phyloP scores from a whole-genome alignment of 2,113 vertebrate genomes.

The Proteles cristata region DNA sequence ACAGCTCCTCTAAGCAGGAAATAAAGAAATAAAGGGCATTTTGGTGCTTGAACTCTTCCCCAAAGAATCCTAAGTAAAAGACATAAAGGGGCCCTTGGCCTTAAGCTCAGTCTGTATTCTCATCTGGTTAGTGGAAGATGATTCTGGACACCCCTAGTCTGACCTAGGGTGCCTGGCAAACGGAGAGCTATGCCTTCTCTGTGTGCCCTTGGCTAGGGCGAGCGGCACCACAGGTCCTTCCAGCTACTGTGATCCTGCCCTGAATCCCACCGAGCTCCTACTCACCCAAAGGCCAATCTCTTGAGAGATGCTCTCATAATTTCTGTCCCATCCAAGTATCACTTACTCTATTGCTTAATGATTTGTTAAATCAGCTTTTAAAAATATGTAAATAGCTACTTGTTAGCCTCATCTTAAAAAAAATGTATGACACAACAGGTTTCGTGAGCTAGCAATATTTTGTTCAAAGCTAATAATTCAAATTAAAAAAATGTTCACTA shows the following conservation, averaged over 20 bases:
- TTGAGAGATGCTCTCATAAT: not conserved
- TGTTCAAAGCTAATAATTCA: conserved; percentile 23
- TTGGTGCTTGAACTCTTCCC: conserved; percentile 23
- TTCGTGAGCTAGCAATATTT: not conserved
- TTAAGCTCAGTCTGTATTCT: not conserved
- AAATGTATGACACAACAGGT: not conserved
- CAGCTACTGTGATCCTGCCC: too few species aligned
- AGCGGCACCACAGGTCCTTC: not conserved
- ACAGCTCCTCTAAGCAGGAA: not conserved
- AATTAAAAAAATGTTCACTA: not conserved
- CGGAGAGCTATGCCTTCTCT: not conserved
- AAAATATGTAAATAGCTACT: not conserved
- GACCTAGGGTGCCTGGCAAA: not conserved
- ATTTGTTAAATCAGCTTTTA: not conserved
- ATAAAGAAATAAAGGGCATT: not conserved
- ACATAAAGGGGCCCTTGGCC: not conserved
- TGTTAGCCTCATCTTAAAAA: not conserved
- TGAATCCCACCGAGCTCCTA: not conserved
- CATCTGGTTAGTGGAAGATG: not conserved
- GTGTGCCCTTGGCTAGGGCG: not conserved
- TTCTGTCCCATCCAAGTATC: not conserved
- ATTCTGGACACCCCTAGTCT: not conserved
- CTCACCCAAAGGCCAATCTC: not conserved
- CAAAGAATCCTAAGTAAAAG: not conserved
- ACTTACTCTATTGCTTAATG: not conserved